Conservation (phyloP, 2,888 invertebrate genomes). For the Hetaerina titia region DNA sequence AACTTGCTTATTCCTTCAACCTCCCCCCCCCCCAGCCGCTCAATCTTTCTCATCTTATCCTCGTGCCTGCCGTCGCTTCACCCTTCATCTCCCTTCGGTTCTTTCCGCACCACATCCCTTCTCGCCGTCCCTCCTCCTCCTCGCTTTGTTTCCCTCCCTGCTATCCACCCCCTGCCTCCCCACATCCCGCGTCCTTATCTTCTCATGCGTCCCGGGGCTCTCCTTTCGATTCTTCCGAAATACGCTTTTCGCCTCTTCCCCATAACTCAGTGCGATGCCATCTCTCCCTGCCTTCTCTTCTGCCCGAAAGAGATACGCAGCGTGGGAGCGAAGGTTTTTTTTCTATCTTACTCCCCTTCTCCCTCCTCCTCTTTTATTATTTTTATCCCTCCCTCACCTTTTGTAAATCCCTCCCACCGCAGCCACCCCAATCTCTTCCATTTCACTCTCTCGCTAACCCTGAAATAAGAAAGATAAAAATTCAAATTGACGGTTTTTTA, state of each 20-base stretch:
- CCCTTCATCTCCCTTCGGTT: neutral
- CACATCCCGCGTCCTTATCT: neutral
- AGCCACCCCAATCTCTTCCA: constrained; percentile 6
- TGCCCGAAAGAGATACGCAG: neutral
- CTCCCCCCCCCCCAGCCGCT: neutral
- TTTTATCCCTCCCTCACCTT: neutral
- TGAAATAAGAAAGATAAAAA: constrained; percentile 13
- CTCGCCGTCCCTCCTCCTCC: neutral
- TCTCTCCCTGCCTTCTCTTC: neutral
- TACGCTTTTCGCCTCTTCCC: constrained; percentile 28
- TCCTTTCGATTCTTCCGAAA: constrained; percentile 22
- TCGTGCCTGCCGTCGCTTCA: neutral
- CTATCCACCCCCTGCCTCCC: neutral
- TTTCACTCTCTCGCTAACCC: constrained; percentile 10
- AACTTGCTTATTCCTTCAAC: neutral
- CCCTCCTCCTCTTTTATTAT: neutral
- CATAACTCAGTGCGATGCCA: constrained; percentile 31
- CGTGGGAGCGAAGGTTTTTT: neutral
- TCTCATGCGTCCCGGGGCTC: neutral
- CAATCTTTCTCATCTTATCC: neutral
- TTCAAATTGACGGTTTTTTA: neutral
- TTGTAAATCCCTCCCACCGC: constrained; percentile 20
- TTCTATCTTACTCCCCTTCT: neutral
- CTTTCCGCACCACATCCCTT: neutral
- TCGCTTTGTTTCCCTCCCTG: neutral